phyloP scores from a whole-genome alignment of 1,140 invertebrate genomes.

The Pseudomyrmex gracilis region DNA sequence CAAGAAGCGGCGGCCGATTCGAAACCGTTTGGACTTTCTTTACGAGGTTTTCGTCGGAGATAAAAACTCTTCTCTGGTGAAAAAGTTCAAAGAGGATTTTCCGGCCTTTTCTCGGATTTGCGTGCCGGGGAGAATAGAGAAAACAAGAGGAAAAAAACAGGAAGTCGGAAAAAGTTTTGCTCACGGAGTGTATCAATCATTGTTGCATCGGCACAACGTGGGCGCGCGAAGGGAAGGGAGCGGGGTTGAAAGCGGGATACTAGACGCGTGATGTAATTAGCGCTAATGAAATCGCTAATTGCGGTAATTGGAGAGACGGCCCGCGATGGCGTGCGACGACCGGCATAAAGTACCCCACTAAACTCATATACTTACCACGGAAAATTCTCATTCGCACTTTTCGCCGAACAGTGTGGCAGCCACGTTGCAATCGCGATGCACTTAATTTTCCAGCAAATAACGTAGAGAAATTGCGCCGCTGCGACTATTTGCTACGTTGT shows the following conservation, averaged over 20 bases:
- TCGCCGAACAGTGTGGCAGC: background rate
- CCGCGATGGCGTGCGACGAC: background rate
- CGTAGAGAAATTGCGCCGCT: slow-evolving; percentile 32
- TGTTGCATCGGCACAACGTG: background rate
- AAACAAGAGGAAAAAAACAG: background rate
- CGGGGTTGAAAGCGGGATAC: slow-evolving; percentile 22
- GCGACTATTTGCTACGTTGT: background rate
- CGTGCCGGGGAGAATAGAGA: slow-evolving; percentile 13
- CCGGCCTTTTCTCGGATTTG: slow-evolving; percentile 42
- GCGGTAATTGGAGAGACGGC: slow-evolving; percentile 57
- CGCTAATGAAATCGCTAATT: slow-evolving; percentile 73
- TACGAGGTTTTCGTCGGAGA: slow-evolving; percentile 57
- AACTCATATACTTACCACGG: background rate
- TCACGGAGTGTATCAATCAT: slow-evolving; percentile 27
- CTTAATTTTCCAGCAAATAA: slow-evolving; percentile 29
- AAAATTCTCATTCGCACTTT: slow-evolving; percentile 19
- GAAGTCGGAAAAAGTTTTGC: background rate
- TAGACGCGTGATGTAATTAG: slow-evolving; percentile 68
- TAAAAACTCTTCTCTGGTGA: slow-evolving; percentile 56
- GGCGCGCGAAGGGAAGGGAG: background rate
- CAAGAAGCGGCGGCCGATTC: slow-evolving; percentile 16
- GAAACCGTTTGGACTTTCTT: slow-evolving; percentile 60
- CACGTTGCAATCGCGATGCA: slow-evolving; percentile 8
- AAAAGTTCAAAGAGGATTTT: slow-evolving; percentile 55
- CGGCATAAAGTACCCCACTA: background rate